Conservation (phyloP, 2,113 vertebrate genomes). For the Neodon shergylaensis region DNA sequence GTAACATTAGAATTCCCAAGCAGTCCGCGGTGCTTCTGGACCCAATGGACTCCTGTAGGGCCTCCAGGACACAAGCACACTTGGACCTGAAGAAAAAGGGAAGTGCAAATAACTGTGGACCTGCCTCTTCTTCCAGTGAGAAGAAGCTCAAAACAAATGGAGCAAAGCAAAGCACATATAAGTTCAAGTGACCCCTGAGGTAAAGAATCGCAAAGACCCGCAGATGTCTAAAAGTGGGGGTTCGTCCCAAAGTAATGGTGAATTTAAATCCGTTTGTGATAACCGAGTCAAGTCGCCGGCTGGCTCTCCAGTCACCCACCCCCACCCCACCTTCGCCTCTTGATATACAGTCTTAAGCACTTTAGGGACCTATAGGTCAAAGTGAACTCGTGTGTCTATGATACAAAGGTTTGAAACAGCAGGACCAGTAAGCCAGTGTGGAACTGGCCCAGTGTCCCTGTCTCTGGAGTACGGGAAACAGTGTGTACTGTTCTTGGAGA, state of each 20-base stretch:
- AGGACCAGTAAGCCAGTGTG: neutral
- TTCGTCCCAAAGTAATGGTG: neutral
- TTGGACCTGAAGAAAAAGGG: constrained; percentile 82
- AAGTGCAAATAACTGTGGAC: neutral
- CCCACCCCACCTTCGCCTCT: neutral
- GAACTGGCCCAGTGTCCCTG: neutral
- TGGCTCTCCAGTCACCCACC: neutral
- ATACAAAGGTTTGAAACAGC: neutral
- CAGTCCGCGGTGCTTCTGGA: neutral
- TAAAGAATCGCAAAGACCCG: neutral
- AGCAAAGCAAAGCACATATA: constrained; percentile 43
- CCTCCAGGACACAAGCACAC: neutral
- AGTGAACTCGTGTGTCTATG: neutral
- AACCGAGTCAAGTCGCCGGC: neutral
- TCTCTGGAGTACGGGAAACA: neutral
- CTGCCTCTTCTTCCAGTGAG: constrained; percentile 53
- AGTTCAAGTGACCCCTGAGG: constrained; percentile 64
- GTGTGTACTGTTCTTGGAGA: neutral
- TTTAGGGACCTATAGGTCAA: neutral
- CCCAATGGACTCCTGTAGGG: constrained; percentile 63
- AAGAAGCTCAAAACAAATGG: constrained; percentile 80
- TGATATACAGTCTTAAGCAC: neutral
- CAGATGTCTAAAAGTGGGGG: neutral
- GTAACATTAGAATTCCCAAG: constrained; percentile 77
- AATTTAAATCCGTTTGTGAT: neutral